phyloP scores from a whole-genome alignment of 1,140 invertebrate species.

The Aradophagus sp. region DNA sequence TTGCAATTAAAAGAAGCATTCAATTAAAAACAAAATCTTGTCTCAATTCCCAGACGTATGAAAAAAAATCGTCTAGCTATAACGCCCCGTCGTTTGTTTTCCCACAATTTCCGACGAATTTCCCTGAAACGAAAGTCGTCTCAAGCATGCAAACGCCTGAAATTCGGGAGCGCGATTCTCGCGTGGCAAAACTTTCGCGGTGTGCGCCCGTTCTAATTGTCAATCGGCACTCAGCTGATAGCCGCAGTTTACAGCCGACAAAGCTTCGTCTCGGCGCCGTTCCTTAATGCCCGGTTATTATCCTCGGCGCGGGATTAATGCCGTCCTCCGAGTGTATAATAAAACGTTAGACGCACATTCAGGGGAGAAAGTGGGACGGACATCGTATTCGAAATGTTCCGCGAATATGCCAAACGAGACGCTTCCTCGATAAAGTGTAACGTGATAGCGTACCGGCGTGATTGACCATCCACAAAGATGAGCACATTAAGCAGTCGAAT shows the following conservation, averaged over 20 bases:
- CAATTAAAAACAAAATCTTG: too few relatives aligned
- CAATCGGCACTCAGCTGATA: background rate
- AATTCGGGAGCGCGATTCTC: conserved; percentile 9
- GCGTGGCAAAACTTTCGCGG: conserved; percentile 16
- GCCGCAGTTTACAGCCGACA: conserved; percentile 24
- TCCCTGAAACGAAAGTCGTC: conserved; percentile 23
- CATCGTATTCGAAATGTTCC: conserved; percentile 24
- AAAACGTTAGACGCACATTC: conserved; percentile 32
- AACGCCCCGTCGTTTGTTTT: too few relatives aligned
- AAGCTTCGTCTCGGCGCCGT: conserved; percentile 12
- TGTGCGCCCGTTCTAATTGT: conserved; percentile 23
- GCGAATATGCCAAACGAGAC: conserved; percentile 28
- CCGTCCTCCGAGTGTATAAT: conserved; percentile 10
- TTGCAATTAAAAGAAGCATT: too few relatives aligned
- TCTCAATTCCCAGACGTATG: too few relatives aligned
- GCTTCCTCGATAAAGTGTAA: conserved; percentile 19
- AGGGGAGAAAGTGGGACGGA: conserved; percentile 40
- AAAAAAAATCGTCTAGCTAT: too few relatives aligned
- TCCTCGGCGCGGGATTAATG: conserved; percentile 17
- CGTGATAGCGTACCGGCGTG: conserved; percentile 8
- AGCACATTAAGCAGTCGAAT: too few relatives aligned
- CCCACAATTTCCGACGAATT: too few relatives aligned
- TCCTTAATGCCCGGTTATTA: conserved; percentile 26
- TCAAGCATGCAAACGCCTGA: conserved; percentile 17
- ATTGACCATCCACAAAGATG: conserved; percentile 16